Evolutionary conservation across 2,797 vertebrate genomes (phyloP).

Genomic region (Antennarius maculatus): DNA sequence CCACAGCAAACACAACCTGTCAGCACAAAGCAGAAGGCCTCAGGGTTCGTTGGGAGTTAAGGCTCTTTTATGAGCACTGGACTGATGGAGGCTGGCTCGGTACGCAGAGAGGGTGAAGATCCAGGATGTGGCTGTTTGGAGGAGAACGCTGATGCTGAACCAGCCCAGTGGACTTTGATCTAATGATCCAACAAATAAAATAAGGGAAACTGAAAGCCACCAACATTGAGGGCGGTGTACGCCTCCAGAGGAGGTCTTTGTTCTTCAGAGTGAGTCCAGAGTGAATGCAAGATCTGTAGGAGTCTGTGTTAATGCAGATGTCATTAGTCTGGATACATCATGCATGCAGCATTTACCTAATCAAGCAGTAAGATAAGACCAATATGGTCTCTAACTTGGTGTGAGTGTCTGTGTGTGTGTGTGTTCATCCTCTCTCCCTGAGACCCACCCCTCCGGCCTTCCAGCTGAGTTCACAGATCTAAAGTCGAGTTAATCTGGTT

Average conservation of each 20-base stretch:
- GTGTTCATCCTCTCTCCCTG: slow-evolving; percentile 64
- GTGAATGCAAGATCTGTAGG: too few relatives aligned
- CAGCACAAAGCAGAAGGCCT: slow-evolving; percentile 30
- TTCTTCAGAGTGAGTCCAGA: too few relatives aligned
- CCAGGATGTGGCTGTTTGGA: background rate
- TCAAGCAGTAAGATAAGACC: background rate
- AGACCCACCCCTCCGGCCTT: slow-evolving; percentile 74
- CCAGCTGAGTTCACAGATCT: slow-evolving; percentile 82
- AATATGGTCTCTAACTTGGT: too few relatives aligned
- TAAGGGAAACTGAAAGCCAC: slow-evolving; percentile 17
- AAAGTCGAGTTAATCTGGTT: slow-evolving; percentile 79
- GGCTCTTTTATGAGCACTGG: slow-evolving; percentile 34
- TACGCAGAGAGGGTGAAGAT: slow-evolving; percentile 16
- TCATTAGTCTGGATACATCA: background rate
- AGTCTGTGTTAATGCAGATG: background rate
- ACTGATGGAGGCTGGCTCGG: slow-evolving; percentile 15
- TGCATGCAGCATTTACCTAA: background rate
- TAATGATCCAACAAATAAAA: slow-evolving; percentile 30
- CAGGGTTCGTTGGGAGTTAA: slow-evolving; percentile 14
- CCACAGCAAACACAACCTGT: slow-evolving; percentile 48
- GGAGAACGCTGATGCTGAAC: background rate
- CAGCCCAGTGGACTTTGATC: background rate
- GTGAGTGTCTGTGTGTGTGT: slow-evolving; percentile 29
- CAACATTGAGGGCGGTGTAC: background rate
- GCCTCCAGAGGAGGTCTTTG: background rate